phyloP scores from a whole-genome alignment of 2,113 vertebrate species.

The Laterallus jamaicensis region DNA sequence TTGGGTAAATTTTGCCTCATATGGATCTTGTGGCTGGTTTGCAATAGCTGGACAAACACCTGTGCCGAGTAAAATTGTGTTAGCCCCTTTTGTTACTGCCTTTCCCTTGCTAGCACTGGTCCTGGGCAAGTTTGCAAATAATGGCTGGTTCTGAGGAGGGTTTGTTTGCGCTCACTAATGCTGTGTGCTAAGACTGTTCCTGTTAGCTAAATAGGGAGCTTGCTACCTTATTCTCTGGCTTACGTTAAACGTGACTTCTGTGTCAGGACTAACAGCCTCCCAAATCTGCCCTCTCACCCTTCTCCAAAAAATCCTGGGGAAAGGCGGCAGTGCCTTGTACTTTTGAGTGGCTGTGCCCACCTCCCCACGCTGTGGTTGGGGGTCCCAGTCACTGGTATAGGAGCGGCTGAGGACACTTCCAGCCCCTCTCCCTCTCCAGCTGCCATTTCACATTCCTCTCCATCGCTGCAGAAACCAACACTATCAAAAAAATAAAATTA shows the following conservation, averaged over 20 bases:
- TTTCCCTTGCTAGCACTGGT: background rate
- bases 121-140: background rate
- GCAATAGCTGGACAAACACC: background rate
- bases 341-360: background rate
- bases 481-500: background rate
- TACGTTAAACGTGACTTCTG: background rate
- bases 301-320: background rate
- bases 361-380: rapidly evolving
- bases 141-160: background rate
- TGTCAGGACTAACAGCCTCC: background rate
- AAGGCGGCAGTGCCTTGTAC: rapidly evolving
- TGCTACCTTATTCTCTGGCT: background rate
- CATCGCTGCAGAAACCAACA: background rate
- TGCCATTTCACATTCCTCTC: conserved; percentile 10
- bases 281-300: background rate
- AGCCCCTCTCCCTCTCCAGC: background rate
- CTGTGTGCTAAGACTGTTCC: background rate
- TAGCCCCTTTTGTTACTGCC: conserved; percentile 3
- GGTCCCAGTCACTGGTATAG: background rate
- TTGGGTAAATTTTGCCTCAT: background rate
- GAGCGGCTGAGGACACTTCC: background rate
- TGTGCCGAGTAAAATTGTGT: background rate
- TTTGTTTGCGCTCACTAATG: background rate
- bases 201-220: background rate
- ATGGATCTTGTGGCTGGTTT: background rate